Percentiles rank a stretch among this genome's conserved stretches.
Conservation (phyloP, 2,113 vertebrate genomes). For the Brienomyrus brachyistius region DNA sequence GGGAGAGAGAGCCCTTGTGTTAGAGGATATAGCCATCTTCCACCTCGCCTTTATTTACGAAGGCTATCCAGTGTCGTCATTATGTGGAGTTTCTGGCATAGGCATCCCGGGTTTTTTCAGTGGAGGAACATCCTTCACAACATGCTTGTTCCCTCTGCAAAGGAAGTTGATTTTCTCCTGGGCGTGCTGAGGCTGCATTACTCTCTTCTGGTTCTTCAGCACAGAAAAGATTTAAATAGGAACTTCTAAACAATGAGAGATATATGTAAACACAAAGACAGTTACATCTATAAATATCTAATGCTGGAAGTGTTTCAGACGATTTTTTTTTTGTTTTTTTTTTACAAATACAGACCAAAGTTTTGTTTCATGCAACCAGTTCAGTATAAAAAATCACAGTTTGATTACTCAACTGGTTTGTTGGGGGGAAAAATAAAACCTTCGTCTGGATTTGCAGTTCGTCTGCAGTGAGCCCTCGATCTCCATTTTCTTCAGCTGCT, state of each 20-base stretch:
- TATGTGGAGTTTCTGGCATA: not conserved
- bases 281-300: not conserved
- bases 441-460: too few species aligned
- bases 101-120: not conserved
- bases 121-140: not conserved
- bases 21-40: not conserved
- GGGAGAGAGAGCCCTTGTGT: not conserved
- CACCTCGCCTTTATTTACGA: not conserved
- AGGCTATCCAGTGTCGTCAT: not conserved
- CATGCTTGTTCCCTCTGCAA: not conserved
- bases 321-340: too few species aligned
- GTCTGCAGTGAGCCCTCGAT: conserved; percentile 7
- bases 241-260: conserved; percentile 6
- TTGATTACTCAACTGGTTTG: too few species aligned
- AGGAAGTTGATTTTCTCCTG: not conserved
- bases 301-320: not conserved
- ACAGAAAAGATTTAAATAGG: not conserved
- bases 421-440: too few species aligned
- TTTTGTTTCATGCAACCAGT: too few species aligned
- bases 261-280: not conserved
- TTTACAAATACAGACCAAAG: too few species aligned
- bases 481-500: not conserved
- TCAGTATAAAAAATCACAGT: too few species aligned
- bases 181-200: not conserved
- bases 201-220: not conserved